These are phyloP conservation scores for Hermetia illucens DNA, from an alignment of 1,140 invertebrate genomes.

Conservation along the genomic window DNA sequence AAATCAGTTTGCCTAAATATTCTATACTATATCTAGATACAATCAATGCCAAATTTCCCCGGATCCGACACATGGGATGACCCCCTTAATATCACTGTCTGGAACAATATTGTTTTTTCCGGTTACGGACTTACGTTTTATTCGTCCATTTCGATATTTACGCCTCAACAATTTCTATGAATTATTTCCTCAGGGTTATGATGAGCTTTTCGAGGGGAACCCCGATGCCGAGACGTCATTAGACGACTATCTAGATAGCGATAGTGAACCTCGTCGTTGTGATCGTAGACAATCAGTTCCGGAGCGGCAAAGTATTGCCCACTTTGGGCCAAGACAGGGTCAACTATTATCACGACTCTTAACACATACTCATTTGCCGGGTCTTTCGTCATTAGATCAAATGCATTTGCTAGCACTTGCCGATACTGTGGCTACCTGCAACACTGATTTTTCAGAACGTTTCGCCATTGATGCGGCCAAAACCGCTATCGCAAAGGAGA, in stretches of 20 bases:
- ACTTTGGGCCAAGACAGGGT: slow-evolving; percentile 71
- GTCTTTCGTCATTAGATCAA: slow-evolving; percentile 93
- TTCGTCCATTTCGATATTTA: no score
- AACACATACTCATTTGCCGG: slow-evolving; percentile 92
- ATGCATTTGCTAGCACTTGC: slow-evolving; percentile 97
- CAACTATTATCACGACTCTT: slow-evolving; percentile 67
- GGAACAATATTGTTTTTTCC: no score
- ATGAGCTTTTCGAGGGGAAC: slow-evolving; percentile 70
- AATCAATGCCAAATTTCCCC: no score
- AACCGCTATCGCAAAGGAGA: slow-evolving; percentile 54
- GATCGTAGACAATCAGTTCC: slow-evolving; percentile 49
- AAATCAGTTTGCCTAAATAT: no score
- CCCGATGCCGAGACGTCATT: slow-evolving; percentile 63
- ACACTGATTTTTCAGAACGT: slow-evolving; percentile 71
- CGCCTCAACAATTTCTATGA: background rate
- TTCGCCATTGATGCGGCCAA: slow-evolving; percentile 66
- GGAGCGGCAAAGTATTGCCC: slow-evolving; percentile 56
- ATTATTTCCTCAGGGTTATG: slow-evolving; percentile 59
- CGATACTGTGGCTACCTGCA: slow-evolving; percentile 91
- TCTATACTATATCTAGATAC: no score
- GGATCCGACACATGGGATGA: no score
- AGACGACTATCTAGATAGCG: slow-evolving; percentile 63
- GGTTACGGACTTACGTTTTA: no score
- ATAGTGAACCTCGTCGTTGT: slow-evolving; percentile 41
- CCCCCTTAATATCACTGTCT: no score